Base-by-base conservation (phyloP, 1,140 invertebrate species). In the Ctenoplectra terminalis region DNA sequence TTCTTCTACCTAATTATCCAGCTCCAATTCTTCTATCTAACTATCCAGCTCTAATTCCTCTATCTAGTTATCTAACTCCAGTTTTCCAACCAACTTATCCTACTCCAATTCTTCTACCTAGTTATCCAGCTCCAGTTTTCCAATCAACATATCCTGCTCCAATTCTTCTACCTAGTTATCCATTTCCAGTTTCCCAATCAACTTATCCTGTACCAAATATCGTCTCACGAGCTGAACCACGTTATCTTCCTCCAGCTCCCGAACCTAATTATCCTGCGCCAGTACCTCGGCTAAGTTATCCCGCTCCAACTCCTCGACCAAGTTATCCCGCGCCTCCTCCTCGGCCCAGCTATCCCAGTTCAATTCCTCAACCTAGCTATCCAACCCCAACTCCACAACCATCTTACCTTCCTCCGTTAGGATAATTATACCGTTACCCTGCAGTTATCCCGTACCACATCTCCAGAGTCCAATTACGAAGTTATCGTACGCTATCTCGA, bases 181-280 rank as follows among this genome's bases (percentile, higher is more conserved):
- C n/a, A n/a, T n/a, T n/a, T n/a, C 63, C 80, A 37, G 17, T 50
- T 1, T 43, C 79, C n/a, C 34, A 40, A 5, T 29, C 66, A 26
- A 34, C 0, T 20, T 71, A 71, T 20, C 23, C 46, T 17, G 77
- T 50, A 13, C 29, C 74, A 31, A 72, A 71, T 9, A 64, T 52
- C 23, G 48, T 0, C 58, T n/a, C n/a, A n/a, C n/a, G n/a, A n/a
- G n/a, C 31, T 61, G 58, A 31, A 4, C 58, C 58, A 61, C 58
- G 50, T 20, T 66, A 48, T 58, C 31, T 50, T 31, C 60, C 72
- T 31, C 52, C 52, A 29, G 23, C n/a, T 37, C 64, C 79, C 23
- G 40, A 72, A 43, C n/a, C 63, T 34, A 60, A n/a, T 60, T 60
- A 76, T 54, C 52, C 70, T n/a, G 31, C 75, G 31, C 56, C 69